A percentile compares a stretch with the other conserved stretches of the same genome.
Conservation (phyloP, 2,797 vertebrate genomes). For the Periophthalmus magnuspinnatus region DNA sequence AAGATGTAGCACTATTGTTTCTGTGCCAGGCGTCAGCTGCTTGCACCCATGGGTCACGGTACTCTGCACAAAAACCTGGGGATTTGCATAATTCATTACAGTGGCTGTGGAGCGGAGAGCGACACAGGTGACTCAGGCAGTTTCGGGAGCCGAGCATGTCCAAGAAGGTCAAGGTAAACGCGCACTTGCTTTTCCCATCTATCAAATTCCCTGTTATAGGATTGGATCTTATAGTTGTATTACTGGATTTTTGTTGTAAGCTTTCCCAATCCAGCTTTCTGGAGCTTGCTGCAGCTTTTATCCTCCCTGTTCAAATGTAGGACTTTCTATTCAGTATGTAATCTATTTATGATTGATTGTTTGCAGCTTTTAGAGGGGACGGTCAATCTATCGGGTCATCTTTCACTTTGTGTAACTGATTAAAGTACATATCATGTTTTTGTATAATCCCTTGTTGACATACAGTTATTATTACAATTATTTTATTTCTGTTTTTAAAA, state of each 20-base stretch:
- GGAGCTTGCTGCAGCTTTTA: slow-evolving; percentile 12
- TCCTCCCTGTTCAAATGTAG: slow-evolving; percentile 18
- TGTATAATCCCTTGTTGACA: slow-evolving; percentile 1
- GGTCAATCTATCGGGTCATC: slow-evolving; percentile 56
- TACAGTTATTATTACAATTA: neutral
- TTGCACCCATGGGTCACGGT: slow-evolving; percentile 66
- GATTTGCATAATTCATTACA: slow-evolving; percentile 79
- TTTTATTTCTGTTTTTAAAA: neutral
- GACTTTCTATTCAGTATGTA: slow-evolving; percentile 43
- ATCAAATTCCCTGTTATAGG: slow-evolving; percentile 22
- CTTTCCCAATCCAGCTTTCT: slow-evolving; percentile 15
- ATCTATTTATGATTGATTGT: slow-evolving; percentile 28
- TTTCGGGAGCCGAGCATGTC: slow-evolving; percentile 69
- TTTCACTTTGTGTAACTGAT: slow-evolving; percentile 38
- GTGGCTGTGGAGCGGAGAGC: slow-evolving; percentile 59
- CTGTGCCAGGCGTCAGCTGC: slow-evolving; percentile 60
- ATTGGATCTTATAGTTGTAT: slow-evolving; percentile 22
- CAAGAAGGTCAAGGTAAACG: slow-evolving; percentile 76
- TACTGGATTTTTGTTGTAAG: slow-evolving; percentile 21
- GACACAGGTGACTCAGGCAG: slow-evolving; percentile 58
- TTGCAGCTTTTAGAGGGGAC: slow-evolving; percentile 35
- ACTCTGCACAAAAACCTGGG: slow-evolving; percentile 66
- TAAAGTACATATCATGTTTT: neutral
- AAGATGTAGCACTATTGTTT: slow-evolving; percentile 42
- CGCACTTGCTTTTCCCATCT: slow-evolving; percentile 35